Conservation (phyloP, 2,113 vertebrate genomes). For the Stictonetta naevosa region DNA sequence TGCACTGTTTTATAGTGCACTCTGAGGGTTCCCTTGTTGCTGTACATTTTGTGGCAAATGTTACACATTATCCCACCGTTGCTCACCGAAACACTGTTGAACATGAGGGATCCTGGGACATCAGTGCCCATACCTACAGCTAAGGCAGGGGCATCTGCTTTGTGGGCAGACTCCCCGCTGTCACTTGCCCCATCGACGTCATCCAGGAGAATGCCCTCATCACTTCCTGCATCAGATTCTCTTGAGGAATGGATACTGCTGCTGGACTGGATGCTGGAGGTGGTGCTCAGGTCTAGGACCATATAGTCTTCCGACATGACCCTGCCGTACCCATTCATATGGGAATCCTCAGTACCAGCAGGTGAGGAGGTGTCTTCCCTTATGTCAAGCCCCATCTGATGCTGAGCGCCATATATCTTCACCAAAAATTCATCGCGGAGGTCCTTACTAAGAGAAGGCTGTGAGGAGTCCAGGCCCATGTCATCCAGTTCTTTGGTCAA, state of each 20-base stretch:
- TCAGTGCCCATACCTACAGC: conserved; percentile 77
- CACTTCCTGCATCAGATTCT: conserved; percentile 95
- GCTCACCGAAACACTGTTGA: conserved; percentile 84
- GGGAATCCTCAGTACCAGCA: conserved; percentile 87
- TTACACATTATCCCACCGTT: conserved; percentile 94
- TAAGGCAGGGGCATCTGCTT: conserved; percentile 76
- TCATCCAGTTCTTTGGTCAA: conserved; percentile 99
- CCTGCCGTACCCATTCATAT: conserved; percentile 90
- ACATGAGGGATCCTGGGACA: conserved; percentile 82
- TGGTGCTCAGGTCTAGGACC: conserved; percentile 97
- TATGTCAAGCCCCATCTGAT: conserved; percentile 87
- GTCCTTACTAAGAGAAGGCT: conserved; percentile 93
- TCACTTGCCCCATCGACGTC: conserved; percentile 94
- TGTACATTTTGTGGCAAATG: conserved; percentile 99
- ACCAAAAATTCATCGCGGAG: conserved; percentile 95
- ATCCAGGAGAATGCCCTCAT: conserved; percentile 96
- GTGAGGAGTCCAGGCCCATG: conserved; percentile 96
- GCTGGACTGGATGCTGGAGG: conserved; percentile 95
- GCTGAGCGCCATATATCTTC: conserved; percentile 95
- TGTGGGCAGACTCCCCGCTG: conserved; percentile 87
- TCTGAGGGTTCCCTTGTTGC: conserved; percentile 98
- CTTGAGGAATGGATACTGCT: conserved; percentile 96
- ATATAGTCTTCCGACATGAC: conserved; percentile 92
- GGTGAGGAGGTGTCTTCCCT: conserved; percentile 87
- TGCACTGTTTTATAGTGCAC: conserved; percentile 99